Evolutionary conservation across 2,113 vertebrate species (phyloP).

Genomic region (Xenopus laevis): DNA sequence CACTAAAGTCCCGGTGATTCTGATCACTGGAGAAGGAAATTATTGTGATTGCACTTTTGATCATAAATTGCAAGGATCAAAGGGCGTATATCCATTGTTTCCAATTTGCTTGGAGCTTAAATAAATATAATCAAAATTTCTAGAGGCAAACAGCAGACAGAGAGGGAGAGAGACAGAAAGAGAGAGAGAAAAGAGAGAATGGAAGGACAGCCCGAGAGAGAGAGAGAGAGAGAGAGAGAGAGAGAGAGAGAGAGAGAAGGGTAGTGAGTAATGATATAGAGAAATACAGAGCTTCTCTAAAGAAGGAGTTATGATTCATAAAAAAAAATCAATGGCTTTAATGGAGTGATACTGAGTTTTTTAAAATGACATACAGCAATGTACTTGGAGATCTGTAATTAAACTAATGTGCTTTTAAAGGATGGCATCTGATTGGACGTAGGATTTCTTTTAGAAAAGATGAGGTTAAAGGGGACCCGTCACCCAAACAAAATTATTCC

Average conservation of each 20-base stretch:
- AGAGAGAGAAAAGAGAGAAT: neutral
- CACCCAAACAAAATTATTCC: too few relatives aligned
- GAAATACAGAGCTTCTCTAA: slow-evolving; percentile 39
- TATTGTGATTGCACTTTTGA: slow-evolving; percentile 46
- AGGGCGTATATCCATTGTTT: slow-evolving; percentile 44
- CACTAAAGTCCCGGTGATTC: slow-evolving; percentile 43
- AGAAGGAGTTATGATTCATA: slow-evolving; percentile 46
- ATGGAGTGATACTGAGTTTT: slow-evolving; percentile 46
- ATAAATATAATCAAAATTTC: slow-evolving; percentile 42
- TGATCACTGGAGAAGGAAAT: slow-evolving; percentile 43
- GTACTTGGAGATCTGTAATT: slow-evolving; percentile 45
- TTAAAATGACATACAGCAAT: slow-evolving; percentile 45
- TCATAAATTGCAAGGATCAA: slow-evolving; percentile 41
- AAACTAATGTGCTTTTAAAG: slow-evolving; percentile 47
- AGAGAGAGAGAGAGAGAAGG: neutral
- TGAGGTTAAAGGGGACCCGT: too few relatives aligned
- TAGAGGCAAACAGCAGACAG: slow-evolving; percentile 22
- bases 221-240: neutral
- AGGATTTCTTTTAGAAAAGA: slow-evolving; percentile 36
- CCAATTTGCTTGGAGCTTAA: slow-evolving; percentile 37
- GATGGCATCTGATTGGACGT: slow-evolving; percentile 36
- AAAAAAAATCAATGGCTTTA: slow-evolving; percentile 47
- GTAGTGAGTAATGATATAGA: slow-evolving; percentile 27
- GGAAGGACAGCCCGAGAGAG: neutral
- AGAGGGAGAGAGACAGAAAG: neutral